Conservation (phyloP, 2,797 vertebrate genomes). For the Epinephelus awoara region DNA sequence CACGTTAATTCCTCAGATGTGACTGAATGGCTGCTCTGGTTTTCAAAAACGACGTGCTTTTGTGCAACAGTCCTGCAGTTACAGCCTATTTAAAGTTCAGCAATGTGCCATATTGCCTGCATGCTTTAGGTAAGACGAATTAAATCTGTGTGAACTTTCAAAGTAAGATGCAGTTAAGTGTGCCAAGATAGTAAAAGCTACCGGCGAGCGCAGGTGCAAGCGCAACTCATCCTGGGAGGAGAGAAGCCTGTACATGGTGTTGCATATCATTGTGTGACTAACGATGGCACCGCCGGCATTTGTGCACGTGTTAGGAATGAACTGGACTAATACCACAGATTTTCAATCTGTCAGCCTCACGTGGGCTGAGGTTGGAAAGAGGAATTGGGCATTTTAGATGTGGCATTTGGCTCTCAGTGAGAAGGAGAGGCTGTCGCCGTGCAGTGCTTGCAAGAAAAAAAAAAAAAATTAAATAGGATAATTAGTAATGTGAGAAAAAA, state of each 20-base stretch:
- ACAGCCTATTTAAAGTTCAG: neutral
- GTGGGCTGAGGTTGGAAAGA: neutral
- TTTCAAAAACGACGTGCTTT: constrained; percentile 1
- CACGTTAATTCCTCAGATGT: constrained; percentile 4
- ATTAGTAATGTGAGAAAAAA: neutral
- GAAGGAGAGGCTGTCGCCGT: neutral
- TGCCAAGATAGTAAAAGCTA: neutral
- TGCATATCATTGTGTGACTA: neutral
- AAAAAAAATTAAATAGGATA: neutral
- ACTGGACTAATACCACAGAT: neutral
- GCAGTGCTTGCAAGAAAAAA: neutral
- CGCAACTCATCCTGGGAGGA: constrained; percentile 20
- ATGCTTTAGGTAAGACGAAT: neutral
- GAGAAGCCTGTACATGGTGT: neutral
- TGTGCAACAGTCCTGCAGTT: neutral
- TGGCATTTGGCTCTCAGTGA: neutral
- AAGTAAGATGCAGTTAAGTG: neutral
- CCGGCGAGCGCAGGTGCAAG: constrained; percentile 1
- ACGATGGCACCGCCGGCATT: constrained; percentile 6
- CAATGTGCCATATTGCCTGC: neutral
- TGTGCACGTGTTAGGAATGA: constrained; percentile 10
- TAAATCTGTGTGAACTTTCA: constrained; percentile 46
- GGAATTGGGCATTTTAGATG: neutral
- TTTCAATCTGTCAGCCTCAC: neutral
- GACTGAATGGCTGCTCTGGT: neutral